Evolutionary conservation across 2,113 vertebrate species (phyloP).

Genomic region (Salvator merianae): DNA sequence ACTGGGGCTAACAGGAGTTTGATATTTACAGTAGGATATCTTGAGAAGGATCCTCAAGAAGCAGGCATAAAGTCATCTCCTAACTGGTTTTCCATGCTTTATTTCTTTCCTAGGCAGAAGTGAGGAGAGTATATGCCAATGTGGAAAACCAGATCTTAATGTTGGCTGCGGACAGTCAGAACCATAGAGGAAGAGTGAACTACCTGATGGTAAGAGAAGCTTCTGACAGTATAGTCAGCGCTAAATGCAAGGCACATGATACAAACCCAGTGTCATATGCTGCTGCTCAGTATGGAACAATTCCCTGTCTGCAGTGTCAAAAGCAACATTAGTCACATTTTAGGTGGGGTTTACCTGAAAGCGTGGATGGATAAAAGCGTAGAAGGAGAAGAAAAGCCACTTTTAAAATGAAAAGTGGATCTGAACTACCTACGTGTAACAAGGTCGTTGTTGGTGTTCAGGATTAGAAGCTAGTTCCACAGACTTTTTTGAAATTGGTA

Average conservation of each 20-base stretch:
- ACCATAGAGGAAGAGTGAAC: slow-evolving; percentile 41
- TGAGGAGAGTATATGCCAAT: slow-evolving; percentile 49
- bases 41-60: no score
- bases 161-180: slow-evolving; percentile 42
- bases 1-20: no score
- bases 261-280: neutral
- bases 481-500: neutral
- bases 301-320: no score
- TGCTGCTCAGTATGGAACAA: neutral
- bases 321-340: no score
- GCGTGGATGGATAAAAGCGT: no score
- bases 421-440: no score
- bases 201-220: slow-evolving; percentile 51
- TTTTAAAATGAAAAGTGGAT: no score
- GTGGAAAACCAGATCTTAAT: slow-evolving; percentile 61
- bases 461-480: neutral
- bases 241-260: neutral
- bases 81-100: neutral
- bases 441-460: no score
- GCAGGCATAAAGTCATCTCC: no score
- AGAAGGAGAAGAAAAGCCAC: no score
- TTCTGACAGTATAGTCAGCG: neutral
- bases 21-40: no score
- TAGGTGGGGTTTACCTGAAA: no score
- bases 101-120: slow-evolving; percentile 37